These are phyloP conservation scores for Salvelinus namaycush DNA, from an alignment of 2,113 vertebrate species.

Conservation along the genomic window DNA sequence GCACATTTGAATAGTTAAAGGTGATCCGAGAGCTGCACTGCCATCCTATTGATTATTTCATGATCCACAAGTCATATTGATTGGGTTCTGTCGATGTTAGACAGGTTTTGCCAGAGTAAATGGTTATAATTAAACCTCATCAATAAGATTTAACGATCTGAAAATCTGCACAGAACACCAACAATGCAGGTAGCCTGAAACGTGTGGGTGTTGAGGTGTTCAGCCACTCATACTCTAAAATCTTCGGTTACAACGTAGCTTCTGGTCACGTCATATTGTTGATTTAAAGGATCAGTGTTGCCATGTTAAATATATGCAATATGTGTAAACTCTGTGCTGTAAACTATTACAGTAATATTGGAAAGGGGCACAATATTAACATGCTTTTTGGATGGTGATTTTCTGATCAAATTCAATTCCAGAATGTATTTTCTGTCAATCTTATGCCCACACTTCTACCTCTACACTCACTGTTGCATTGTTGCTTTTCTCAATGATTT, in stretches of 20 bases:
- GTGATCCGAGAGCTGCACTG: too few species aligned
- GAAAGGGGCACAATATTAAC: neutral
- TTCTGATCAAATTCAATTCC: neutral
- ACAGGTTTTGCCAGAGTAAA: too few species aligned
- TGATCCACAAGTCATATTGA: too few species aligned
- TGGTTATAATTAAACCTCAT: too few species aligned
- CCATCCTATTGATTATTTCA: too few species aligned
- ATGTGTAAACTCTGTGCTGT: neutral
- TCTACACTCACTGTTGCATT: neutral
- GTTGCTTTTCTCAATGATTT: neutral
- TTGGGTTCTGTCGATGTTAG: too few species aligned
- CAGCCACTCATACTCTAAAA: too few species aligned
- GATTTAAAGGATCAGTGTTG: neutral
- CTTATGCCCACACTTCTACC: neutral
- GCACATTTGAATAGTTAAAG: too few species aligned
- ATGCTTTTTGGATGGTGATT: neutral
- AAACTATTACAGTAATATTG: neutral
- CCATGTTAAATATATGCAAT: neutral
- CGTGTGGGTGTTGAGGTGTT: too few species aligned
- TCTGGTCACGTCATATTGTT: neutral
- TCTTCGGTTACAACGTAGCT: neutral
- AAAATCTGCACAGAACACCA: neutral
- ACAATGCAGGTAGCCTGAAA: too few species aligned
- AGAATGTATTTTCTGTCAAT: neutral
- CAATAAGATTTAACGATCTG: neutral